These are phyloP conservation scores for Creontiades dilutus DNA, from an alignment of 2,888 invertebrate genomes.

Conservation along the genomic window DNA sequence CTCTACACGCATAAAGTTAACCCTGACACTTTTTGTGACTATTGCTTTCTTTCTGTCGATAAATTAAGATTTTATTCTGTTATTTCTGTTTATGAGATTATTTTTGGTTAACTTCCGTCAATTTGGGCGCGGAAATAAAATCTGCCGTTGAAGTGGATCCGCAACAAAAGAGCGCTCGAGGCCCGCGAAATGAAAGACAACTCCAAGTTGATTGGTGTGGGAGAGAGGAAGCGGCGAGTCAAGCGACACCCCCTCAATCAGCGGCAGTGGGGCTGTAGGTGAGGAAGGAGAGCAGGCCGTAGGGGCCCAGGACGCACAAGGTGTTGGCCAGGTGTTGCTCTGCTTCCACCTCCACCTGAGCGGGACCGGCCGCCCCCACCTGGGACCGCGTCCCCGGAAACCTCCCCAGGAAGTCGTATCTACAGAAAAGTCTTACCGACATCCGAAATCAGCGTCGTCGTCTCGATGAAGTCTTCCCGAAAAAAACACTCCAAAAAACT, in stretches of 20 bases:
- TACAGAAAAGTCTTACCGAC: neutral
- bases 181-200: constrained; percentile 31
- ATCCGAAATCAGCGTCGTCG: neutral
- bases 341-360: neutral
- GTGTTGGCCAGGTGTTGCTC: too few relatives aligned
- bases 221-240: constrained; percentile 66
- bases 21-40: too few relatives aligned
- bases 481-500: too few relatives aligned
- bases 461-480: neutral
- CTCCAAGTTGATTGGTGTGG: constrained; percentile 65
- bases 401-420: neutral
- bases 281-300: neutral
- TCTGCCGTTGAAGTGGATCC: neutral
- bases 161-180: neutral
- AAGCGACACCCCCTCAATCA: constrained; percentile 52
- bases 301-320: neutral
- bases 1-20: too few relatives aligned
- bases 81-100: too few relatives aligned
- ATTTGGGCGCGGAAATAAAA: neutral
- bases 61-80: too few relatives aligned
- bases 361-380: too few relatives aligned
- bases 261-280: constrained; percentile 7
- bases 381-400: neutral
- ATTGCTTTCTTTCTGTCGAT: too few relatives aligned
- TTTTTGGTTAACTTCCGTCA: too few relatives aligned